Evolutionary conservation across 2,888 invertebrate species (phyloP).

Genomic region (Holacanthella duospinosa): DNA sequence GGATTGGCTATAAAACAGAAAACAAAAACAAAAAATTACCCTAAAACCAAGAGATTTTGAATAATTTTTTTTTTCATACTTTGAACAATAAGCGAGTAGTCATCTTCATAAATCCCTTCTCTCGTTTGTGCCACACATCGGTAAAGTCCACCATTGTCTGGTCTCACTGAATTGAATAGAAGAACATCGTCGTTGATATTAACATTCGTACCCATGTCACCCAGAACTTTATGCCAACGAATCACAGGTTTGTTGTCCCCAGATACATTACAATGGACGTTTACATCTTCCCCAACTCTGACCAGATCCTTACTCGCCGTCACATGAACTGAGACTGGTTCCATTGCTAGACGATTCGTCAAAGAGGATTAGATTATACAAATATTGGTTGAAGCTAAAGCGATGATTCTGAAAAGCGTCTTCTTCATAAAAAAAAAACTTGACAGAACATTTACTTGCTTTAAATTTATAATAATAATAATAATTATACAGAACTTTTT

Average conservation of each 20-base stretch:
- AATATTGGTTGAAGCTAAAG: neutral
- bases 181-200: slow-evolving; percentile 50
- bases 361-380: too few relatives aligned
- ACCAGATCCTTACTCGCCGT: slow-evolving; percentile 45
- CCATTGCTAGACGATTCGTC: slow-evolving; percentile 33
- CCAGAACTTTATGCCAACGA: slow-evolving; percentile 53
- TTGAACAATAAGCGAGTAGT: slow-evolving; percentile 50
- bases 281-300: slow-evolving; percentile 52
- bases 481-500: too few relatives aligned
- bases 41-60: neutral
- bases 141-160: slow-evolving; percentile 58
- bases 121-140: slow-evolving; percentile 53
- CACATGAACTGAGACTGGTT: slow-evolving; percentile 40
- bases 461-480: neutral
- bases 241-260: slow-evolving; percentile 47
- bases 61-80: slow-evolving; percentile 44
- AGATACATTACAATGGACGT: slow-evolving; percentile 54
- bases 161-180: slow-evolving; percentile 49
- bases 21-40: slow-evolving; percentile 5
- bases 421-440: neutral
- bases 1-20: slow-evolving; percentile 28
- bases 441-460: neutral
- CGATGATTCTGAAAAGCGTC: too few relatives aligned
- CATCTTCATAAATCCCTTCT: slow-evolving; percentile 48
- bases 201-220: slow-evolving; percentile 51